Evolutionary conservation across 2,888 invertebrate genomes (phyloP), one percentile per base, ranked within the genome.

Genomic region (Cremastobaeus sp.): DNA sequence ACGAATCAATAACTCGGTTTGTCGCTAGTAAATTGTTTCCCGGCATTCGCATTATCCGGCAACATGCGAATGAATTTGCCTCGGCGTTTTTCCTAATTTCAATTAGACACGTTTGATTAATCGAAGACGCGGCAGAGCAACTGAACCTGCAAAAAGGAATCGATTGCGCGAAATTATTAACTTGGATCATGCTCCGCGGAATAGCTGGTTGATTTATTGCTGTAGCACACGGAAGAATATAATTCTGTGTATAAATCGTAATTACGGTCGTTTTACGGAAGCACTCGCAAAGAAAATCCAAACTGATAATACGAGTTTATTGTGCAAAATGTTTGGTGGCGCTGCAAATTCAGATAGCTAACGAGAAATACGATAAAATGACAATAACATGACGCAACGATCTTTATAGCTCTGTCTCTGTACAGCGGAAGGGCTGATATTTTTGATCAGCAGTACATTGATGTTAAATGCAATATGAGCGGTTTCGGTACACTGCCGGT

Each of bases 331-430:
- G 50, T 66, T 50, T 52, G 48, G 54, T 21, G 20, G 66, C 34
- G 30, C 39, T 45, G 20, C 43, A 37, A 59, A 50, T 45, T 59
- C 50, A 45, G 35, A 50, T 34, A 54, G 45, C 57, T 55, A 68
- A 73, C 47, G 55, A 62, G 60, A 62, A 71, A 60, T 60, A 52
- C 72, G 62, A 72, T 72, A 66, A 66, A 66, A 72, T 65, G 60
- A 32, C 66, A 55, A 66, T 60, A 72, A 72, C 50, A 60, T 28
- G 60, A 47, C 35, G 60, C 17, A 34, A 34, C 43, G 35, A 12
- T 47, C 55, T 35, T 34, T 64, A 28, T 15, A 28, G 45, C 39
- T 48, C 52, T 21, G 20, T 17, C 20, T 17, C 54, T 12, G 47
- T 45, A n/a, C n/a, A 17, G 15, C 35, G 6, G 30, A 12, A 39